A percentile compares a stretch with the other conserved stretches of the same genome.
Conservation (phyloP, 2,113 vertebrate species). For the Rhinoderma darwinii region DNA sequence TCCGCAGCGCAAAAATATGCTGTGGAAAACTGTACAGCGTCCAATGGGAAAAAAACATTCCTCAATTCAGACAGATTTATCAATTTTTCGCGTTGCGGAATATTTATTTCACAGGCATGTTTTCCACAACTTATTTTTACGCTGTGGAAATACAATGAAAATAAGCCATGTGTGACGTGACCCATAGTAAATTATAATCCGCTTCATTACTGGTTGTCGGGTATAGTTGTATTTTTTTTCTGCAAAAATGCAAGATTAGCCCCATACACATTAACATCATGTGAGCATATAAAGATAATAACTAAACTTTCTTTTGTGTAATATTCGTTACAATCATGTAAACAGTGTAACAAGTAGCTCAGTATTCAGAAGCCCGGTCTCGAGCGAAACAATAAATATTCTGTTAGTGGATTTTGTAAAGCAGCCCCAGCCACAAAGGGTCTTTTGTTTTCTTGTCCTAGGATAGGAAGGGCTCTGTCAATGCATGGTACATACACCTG, state of each 20-base stretch:
- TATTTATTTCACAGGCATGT: too few species aligned
- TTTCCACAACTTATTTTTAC: too few species aligned
- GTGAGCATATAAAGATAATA: not conserved
- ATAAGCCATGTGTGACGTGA: too few species aligned
- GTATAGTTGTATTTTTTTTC: not conserved
- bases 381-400: slow-evolving; percentile 30
- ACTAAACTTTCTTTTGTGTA: not conserved
- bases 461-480: not conserved
- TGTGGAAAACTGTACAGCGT: too few species aligned
- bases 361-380: not conserved
- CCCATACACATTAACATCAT: not conserved
- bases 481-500: slow-evolving; percentile 44
- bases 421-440: slow-evolving; percentile 18
- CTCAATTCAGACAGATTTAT: too few species aligned
- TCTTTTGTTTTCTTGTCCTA: slow-evolving; percentile 40
- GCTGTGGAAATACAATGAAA: too few species aligned
- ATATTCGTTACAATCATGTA: slow-evolving; percentile 4
- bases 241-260: not conserved
- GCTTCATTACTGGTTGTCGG: not conserved
- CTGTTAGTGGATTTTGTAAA: not conserved
- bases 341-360: not conserved
- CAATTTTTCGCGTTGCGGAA: too few species aligned
- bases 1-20: too few species aligned
- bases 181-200: too few species aligned
- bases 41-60: too few species aligned